Evolutionary conservation across 1,140 invertebrate species (phyloP), one percentile per base, ranked within the genome.

Genomic region (Acromyrmex echinatior): DNA sequence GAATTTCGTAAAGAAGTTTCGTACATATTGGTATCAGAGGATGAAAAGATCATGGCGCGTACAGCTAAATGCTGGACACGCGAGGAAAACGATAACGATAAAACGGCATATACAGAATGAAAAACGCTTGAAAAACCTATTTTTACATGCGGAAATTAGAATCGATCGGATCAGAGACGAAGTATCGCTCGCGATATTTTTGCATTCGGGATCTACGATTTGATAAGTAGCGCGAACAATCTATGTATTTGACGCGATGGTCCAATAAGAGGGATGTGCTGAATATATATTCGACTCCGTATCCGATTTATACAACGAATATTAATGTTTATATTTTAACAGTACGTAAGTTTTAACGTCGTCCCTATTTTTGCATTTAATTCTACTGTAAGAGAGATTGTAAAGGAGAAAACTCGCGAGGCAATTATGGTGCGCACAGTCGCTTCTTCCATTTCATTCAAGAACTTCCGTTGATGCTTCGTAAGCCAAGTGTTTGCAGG

Each of bases 101-200:
- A 68, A 35, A 35, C 45, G 45, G 14, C n/a, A 28, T 81, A 81
- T 70, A 71, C 49, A 70, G 63, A 81, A 77, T 81, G 66, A 25
- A 25, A 25, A 25, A 53, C 51, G 51, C 28, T 56, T 53, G 58
- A 71, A 77, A 70, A 85, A 51, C 71, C 51, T 88, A 86, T 88
- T 88, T 90, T 90, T 90, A 85, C 86, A 88, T 70, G 77, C 45
- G 86, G 21, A 77, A 77, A 87, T 87, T 78, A 87, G 58, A 65
- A 35, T 81, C 68, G 31, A 56, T 60, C 65, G 78, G 35, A 45
- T 35, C n/a, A 66, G 56, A 25, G 28, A 49, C 45, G 51, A 65
- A 65, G 14, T 78, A 66, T 85, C 81, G 80, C 68, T 74, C 70
- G 70, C 80, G 80, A 74, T 84, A 84, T 62, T 84, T 84, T 84